These are phyloP conservation scores for Diplazon laetatorius DNA, from an alignment of 2,888 invertebrate species.

Conservation along the genomic window DNA sequence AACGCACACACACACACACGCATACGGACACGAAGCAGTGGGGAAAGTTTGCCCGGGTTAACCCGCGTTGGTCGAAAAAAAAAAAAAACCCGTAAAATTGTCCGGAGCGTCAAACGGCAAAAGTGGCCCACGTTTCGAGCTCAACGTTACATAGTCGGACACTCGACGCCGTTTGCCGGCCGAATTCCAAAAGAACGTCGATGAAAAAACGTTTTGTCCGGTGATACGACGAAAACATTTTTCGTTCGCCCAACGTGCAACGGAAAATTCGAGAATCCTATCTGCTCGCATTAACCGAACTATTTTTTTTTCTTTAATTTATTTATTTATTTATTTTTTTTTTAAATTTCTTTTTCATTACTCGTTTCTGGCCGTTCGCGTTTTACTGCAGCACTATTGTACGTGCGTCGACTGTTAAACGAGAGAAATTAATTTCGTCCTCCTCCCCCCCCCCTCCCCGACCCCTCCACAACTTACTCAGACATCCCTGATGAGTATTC, in stretches of 20 bases:
- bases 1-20: background rate
- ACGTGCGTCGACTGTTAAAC: slow-evolving; percentile 8
- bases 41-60: slow-evolving; percentile 39
- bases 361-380: slow-evolving; percentile 13
- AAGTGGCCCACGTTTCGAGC: slow-evolving; percentile 20
- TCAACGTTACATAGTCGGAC: slow-evolving; percentile 18
- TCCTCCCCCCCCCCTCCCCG: no score
- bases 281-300: slow-evolving; percentile 11
- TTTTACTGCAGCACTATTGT: background rate
- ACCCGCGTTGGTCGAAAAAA: slow-evolving; percentile 17
- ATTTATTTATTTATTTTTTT: slow-evolving; percentile 10
- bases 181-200: slow-evolving; percentile 67
- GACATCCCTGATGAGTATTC: no score
- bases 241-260: background rate
- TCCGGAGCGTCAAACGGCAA: slow-evolving; percentile 18
- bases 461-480: no score
- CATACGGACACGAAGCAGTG: no score
- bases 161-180: slow-evolving; percentile 64
- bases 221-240: slow-evolving; percentile 21
- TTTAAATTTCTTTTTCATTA: slow-evolving; percentile 14
- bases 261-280: slow-evolving; percentile 25
- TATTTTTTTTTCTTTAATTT: slow-evolving; percentile 21
- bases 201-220: slow-evolving; percentile 33
- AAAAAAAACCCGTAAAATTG: no score
- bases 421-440: slow-evolving; percentile 20